Percentiles rank a stretch among this genome's conserved stretches.
Evolutionary conservation across 2,888 invertebrate genomes (phyloP).

Genomic region (Junonia oenone): DNA sequence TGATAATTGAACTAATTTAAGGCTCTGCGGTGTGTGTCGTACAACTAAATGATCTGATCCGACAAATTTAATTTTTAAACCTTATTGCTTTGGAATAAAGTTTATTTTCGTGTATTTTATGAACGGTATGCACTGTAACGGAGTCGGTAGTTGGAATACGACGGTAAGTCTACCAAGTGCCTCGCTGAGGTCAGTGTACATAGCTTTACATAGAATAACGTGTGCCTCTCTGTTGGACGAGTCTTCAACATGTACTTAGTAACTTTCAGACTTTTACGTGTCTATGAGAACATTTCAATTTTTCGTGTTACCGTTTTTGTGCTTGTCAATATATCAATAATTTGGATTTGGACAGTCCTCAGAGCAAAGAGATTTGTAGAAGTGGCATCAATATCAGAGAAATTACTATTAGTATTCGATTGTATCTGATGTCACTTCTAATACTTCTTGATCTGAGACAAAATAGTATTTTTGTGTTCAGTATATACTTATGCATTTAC

Average conservation of each 20-base stretch:
- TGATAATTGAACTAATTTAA: constrained; percentile 12
- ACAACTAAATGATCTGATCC: background rate
- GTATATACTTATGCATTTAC: constrained; percentile 16
- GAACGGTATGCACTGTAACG: background rate
- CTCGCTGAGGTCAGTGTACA: constrained; percentile 61
- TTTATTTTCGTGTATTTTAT: background rate
- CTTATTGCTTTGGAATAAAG: background rate
- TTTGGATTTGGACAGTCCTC: background rate
- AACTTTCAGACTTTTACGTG: background rate
- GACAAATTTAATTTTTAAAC: background rate
- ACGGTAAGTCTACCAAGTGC: constrained; percentile 52
- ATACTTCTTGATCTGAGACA: background rate
- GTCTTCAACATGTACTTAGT: constrained; percentile 11
- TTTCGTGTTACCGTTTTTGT: background rate
- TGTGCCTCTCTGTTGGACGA: constrained; percentile 53
- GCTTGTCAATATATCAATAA: background rate
- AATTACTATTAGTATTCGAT: no score
- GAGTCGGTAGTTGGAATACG: constrained; percentile 2
- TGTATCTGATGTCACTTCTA: background rate
- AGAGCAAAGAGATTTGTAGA: background rate
- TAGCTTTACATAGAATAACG: constrained; percentile 64
- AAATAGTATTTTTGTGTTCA: constrained; percentile 6
- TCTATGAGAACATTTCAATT: background rate
- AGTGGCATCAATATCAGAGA: background rate
- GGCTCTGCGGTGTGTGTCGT: constrained; percentile 23